These are phyloP conservation scores for Gerris buenoi DNA, from an alignment of 1,140 invertebrate species.

Conservation along the genomic window DNA sequence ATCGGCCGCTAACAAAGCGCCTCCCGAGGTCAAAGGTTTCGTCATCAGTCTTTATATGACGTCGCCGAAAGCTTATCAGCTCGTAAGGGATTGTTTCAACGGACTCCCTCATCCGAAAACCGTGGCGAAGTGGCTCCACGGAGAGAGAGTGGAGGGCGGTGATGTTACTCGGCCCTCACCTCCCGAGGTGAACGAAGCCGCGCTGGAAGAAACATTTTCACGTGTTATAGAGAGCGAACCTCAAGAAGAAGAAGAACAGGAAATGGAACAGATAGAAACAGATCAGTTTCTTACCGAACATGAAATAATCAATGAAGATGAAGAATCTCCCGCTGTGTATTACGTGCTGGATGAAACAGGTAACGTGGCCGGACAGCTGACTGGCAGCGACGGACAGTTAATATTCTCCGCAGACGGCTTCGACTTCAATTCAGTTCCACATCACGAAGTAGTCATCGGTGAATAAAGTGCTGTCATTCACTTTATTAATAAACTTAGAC, in stretches of 20 bases:
- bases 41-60: background rate
- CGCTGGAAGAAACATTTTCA: background rate
- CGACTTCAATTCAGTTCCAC: too few relatives aligned
- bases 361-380: background rate
- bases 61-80: background rate
- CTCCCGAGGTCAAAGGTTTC: background rate
- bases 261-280: background rate
- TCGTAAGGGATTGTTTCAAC: background rate
- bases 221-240: background rate
- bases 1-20: background rate
- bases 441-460: too few relatives aligned
- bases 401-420: too few relatives aligned
- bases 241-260: background rate
- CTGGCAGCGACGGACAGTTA: too few relatives aligned
- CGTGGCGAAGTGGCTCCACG: background rate
- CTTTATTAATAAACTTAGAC: too few relatives aligned
- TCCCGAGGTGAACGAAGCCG: background rate
- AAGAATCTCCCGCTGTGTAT: background rate
- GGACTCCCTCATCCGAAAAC: background rate
- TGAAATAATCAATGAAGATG: background rate
- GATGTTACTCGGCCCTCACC: background rate
- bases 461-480: too few relatives aligned
- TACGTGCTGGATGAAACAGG: background rate
- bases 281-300: background rate
- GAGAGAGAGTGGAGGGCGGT: background rate